These are phyloP conservation scores for Megathymus violae DNA, from an alignment of 1,140 invertebrate genomes.

Conservation along the genomic window DNA sequence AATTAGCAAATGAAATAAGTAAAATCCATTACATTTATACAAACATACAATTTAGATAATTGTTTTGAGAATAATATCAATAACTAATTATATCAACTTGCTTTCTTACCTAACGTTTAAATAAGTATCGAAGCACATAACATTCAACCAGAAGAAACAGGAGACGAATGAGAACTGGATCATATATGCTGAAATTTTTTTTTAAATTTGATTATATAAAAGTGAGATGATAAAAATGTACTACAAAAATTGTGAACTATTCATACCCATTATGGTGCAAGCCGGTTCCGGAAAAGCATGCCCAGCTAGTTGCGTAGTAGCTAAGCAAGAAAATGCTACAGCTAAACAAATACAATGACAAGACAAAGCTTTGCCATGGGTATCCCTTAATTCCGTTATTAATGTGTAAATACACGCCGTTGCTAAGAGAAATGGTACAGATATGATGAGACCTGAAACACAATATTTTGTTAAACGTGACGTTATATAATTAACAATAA, in stretches of 20 bases:
- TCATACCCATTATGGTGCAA: constrained; percentile 81
- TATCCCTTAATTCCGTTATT: constrained; percentile 82
- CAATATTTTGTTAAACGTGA: too few relatives aligned
- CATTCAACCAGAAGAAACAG: constrained; percentile 89
- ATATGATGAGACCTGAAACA: constrained; percentile 79
- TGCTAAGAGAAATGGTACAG: constrained; percentile 80
- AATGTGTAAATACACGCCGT: constrained; percentile 83
- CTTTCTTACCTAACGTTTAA: constrained; percentile 71
- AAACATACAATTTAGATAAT: too few relatives aligned
- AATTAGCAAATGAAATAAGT: too few relatives aligned
- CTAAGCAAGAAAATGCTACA: constrained; percentile 76
- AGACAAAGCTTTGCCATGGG: constrained; percentile 83
- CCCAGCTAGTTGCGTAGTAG: constrained; percentile 68
- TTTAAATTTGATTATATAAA: constrained; percentile 31
- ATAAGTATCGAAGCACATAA: constrained; percentile 87
- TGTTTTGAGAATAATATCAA: constrained; percentile 7
- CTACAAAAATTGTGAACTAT: constrained; percentile 3
- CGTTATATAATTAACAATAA: too few relatives aligned
- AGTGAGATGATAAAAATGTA: neutral
- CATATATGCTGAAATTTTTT: constrained; percentile 81
- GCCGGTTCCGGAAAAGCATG: constrained; percentile 58
- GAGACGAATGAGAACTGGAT: constrained; percentile 88
- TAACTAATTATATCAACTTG: constrained; percentile 21
- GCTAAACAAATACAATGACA: constrained; percentile 80
- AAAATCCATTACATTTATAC: too few relatives aligned